A percentile compares a stretch with the other conserved stretches of the same genome.
These are phyloP conservation scores for Melolontha melolontha DNA, from an alignment of 2,888 invertebrate species.

Conservation along the genomic window DNA sequence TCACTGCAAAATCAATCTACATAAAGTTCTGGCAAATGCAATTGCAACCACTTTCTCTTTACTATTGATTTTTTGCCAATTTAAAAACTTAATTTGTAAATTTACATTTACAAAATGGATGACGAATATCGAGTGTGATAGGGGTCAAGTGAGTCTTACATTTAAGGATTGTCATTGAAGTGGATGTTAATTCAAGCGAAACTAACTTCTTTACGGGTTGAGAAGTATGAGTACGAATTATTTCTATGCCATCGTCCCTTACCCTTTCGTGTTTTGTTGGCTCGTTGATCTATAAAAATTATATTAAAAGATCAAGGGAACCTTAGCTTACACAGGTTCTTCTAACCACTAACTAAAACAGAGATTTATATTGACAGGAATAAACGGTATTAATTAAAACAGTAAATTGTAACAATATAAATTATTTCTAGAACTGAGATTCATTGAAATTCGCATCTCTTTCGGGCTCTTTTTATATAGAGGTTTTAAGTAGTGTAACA, in stretches of 20 bases:
- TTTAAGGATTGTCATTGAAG: slow-evolving; percentile 43
- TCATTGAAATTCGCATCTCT: too few species aligned
- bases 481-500: too few species aligned
- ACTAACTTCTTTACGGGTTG: slow-evolving; percentile 46
- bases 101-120: background rate
- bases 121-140: too few species aligned
- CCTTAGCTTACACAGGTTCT: too few species aligned
- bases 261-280: slow-evolving; percentile 44
- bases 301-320: too few species aligned
- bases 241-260: slow-evolving; percentile 10
- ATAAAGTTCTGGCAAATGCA: slow-evolving; percentile 30
- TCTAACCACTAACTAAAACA: too few species aligned
- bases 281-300: slow-evolving; percentile 43
- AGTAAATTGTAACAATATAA: too few species aligned
- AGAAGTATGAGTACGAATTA: slow-evolving; percentile 14
- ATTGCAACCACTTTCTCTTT: slow-evolving; percentile 16
- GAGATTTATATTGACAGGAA: too few species aligned
- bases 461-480: too few species aligned
- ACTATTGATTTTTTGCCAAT: slow-evolving; percentile 11
- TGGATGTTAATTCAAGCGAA: slow-evolving; percentile 49
- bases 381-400: too few species aligned
- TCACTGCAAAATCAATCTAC: slow-evolving; percentile 41
- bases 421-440: too few species aligned
- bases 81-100: background rate
- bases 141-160: slow-evolving; percentile 11